Evolutionary conservation across 35 echinoderm and acorn worm species (phyloP).

Genomic region (Heliocidaris erythrogramma): DNA sequence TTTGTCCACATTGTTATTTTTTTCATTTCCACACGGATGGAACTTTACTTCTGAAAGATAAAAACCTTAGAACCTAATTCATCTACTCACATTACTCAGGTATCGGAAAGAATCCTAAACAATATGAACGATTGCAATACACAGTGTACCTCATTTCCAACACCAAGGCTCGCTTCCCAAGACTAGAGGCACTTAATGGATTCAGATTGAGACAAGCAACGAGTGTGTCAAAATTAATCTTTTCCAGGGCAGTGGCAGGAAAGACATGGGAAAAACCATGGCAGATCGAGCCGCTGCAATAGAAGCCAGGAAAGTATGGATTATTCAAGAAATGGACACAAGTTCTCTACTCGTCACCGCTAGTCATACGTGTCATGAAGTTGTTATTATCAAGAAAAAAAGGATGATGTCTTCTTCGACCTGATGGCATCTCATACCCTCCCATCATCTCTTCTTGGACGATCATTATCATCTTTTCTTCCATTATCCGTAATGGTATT

Average conservation of each 20-base stretch:
- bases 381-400: background rate
- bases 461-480: background rate
- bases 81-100: no score
- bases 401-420: background rate
- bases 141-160: background rate
- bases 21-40: no score
- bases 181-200: slow-evolving; percentile 2
- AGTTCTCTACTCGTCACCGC: background rate
- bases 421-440: background rate
- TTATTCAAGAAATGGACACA: background rate
- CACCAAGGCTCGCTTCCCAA: background rate
- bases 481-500: background rate
- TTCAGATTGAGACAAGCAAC: slow-evolving; percentile 2
- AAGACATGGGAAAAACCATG: background rate
- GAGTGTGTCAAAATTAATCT: slow-evolving; percentile 18
- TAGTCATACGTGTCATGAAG: background rate
- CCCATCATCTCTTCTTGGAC: background rate
- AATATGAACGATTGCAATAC: no score
- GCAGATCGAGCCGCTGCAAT: background rate
- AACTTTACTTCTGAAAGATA: no score
- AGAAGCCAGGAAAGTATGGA: background rate
- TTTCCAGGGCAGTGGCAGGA: background rate
- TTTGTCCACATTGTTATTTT: no score
- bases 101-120: no score
- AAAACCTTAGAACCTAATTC: no score